Percentiles rank a stretch among this genome's conserved stretches.
Conservation (phyloP, 2,888 invertebrate genomes). For the Ametastegia equiseti region DNA sequence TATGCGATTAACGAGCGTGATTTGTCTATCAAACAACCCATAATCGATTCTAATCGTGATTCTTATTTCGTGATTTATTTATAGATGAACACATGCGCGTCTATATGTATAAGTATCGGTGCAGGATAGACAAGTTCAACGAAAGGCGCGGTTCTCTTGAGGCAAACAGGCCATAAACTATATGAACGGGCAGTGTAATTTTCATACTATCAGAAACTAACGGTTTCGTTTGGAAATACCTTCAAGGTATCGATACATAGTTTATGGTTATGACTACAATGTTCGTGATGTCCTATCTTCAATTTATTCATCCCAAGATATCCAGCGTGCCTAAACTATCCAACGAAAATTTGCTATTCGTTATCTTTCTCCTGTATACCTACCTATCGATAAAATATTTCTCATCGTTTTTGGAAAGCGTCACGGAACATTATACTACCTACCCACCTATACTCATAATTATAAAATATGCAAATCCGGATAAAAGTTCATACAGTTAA, state of each 20-base stretch:
- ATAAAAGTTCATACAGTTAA: not conserved
- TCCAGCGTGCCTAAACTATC: not conserved
- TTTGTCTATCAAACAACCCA: slow-evolving; percentile 4
- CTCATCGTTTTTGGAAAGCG: not conserved
- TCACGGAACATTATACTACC: not conserved
- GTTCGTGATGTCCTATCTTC: not conserved
- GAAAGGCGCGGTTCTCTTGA: not conserved
- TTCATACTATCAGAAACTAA: slow-evolving; percentile 26
- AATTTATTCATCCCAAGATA: not conserved
- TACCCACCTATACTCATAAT: not conserved
- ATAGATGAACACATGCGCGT: not conserved
- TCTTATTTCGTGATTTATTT: not conserved
- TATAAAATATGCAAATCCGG: not conserved
- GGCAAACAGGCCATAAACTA: slow-evolving; percentile 27
- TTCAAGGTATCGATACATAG: slow-evolving; percentile 15
- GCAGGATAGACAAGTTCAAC: not conserved
- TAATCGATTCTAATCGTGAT: not conserved
- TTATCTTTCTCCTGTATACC: not conserved
- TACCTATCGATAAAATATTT: not conserved
- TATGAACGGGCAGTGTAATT: slow-evolving; percentile 35
- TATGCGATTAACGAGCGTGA: not conserved
- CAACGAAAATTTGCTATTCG: not conserved
- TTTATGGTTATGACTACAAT: slow-evolving; percentile 16
- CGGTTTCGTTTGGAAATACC: slow-evolving; percentile 21
- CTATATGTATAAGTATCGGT: not conserved